Evolutionary conservation across 2,113 vertebrate genomes (phyloP).

Genomic region (Rhinolophus sinicus): DNA sequence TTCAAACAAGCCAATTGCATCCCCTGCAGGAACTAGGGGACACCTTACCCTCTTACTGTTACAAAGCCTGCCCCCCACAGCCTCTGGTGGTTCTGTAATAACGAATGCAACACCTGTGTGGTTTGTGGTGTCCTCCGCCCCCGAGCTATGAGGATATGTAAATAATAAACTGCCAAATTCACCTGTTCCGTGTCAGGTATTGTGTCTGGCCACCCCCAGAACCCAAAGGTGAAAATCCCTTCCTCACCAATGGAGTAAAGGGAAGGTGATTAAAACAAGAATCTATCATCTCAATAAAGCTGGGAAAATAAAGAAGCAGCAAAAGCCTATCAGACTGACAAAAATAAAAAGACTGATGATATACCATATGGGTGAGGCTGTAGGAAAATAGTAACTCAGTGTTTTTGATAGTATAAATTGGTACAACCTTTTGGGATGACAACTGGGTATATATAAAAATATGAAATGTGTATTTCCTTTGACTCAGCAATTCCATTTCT

Average conservation of each 20-base stretch:
- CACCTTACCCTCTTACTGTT: not conserved
- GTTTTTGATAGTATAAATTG: constrained; percentile 10
- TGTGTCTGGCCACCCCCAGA: not conserved
- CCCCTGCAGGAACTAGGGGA: not conserved
- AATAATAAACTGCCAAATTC: not conserved
- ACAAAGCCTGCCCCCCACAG: not conserved
- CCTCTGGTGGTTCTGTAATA: not conserved
- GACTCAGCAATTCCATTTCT: not conserved
- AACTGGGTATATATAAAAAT: not conserved
- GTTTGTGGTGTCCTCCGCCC: not conserved
- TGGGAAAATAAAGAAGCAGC: not conserved
- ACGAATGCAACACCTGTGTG: not conserved
- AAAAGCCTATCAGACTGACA: not conserved
- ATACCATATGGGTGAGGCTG: not conserved
- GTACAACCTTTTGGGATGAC: not conserved
- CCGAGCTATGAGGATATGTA: not conserved
- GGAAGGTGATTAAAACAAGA: not conserved
- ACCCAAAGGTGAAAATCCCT: not conserved
- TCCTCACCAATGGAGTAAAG: not conserved
- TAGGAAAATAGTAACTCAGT: not conserved
- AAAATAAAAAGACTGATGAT: not conserved
- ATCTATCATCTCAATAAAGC: not conserved
- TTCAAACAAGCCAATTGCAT: not conserved
- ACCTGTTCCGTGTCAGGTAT: not conserved
- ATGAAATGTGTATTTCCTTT: not conserved